Evolutionary conservation across 2,113 vertebrate genomes (phyloP).

Genomic region (chimpanzee (Pan troglodytes)): NHGRI_mPanTro3-v2.1_pri NC_072414.2:30296501-30297000

Average conservation of each 20-base stretch:
- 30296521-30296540: background rate
- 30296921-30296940: background rate
- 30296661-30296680: background rate
- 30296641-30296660: background rate
- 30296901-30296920: background rate
- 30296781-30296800: background rate
- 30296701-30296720: constrained; percentile 10
- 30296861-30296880: background rate
- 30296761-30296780: background rate
- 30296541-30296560: background rate
- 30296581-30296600: background rate
- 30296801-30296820: background rate
- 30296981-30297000: background rate
- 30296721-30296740: background rate
- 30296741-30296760: background rate
- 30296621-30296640: background rate
- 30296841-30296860: background rate
- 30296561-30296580: background rate
- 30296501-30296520: background rate
- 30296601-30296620: background rate
- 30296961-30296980: background rate
- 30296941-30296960: background rate
- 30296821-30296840: background rate
- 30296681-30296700: background rate
- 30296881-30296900: background rate